Base-by-base conservation (phyloP, 2,888 invertebrate species). In the Heliconius ismenius region DNA sequence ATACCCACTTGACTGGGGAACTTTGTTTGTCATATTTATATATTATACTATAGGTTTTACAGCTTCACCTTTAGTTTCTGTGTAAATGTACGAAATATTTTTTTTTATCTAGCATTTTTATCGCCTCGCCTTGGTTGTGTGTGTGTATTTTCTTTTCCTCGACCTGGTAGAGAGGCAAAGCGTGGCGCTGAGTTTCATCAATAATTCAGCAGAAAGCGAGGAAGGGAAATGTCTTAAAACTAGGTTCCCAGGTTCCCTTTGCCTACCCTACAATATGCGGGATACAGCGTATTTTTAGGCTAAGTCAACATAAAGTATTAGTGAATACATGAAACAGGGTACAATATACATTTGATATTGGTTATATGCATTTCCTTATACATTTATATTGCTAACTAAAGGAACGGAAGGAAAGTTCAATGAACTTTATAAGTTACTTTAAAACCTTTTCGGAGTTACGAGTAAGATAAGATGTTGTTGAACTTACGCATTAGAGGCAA, bases 381-480 rank as follows among this genome's bases (percentile, higher is more conserved):
- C 4, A n/a, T n/a, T n/a, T n/a, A 6, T 11, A 36, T 28, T 28
- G 1, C 4, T 36, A n/a, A 43, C 21, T 21, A 28, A 21, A 28
- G 6, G 18, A 54, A 26, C 11, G 54, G 54, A 70, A 36, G 6
- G 9, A 58, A 28, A 67, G 67, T 76, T 73, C 28, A 28, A 58
- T 39, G 43, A 73, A 60, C 67, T 43, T 73, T 39, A 39, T 28
- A 60, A 67, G 58, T 58, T 58, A 39, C 58, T 54, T 76, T 58
- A 54, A 70, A 70, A 70, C 70, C 70, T 70, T 70, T 70, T 70
- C 32, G 70, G 54, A 32, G 58, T 70, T 62, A 39, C 58, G 76
- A 28, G 28, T 28, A 28, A 28, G 28, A 78, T 78, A 78, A 69
- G 63, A 54, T 78, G 76, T n/a, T 64, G 78, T 73, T 54, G 78